Evolutionary conservation across 2,888 invertebrate genomes (phyloP).

Genomic region (Parochlus steinenii): DNA sequence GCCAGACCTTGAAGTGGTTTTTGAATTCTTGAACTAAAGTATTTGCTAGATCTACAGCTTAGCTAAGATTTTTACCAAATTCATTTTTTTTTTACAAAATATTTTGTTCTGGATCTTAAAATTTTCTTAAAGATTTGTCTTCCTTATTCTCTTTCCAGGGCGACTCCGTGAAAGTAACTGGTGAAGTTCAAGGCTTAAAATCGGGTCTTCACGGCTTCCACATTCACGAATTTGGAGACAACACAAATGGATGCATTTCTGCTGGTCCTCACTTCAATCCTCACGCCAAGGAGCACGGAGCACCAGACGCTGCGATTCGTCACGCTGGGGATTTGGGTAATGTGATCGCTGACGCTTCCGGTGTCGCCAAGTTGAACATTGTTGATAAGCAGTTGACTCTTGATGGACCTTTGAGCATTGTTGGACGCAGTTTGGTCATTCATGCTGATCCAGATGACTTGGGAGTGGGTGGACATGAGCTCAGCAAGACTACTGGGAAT

Average conservation of each 20-base stretch:
- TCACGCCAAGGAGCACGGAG: conserved; percentile 61
- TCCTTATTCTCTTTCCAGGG: conserved; percentile 35
- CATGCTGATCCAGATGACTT: conserved; percentile 90
- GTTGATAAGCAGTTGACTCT: conserved; percentile 46
- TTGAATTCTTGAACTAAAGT: not conserved
- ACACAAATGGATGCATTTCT: conserved; percentile 88
- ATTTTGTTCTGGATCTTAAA: not conserved
- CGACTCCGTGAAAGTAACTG: conserved; percentile 60
- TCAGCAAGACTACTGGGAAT: conserved; percentile 87
- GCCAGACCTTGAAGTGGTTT: not conserved
- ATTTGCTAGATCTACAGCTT: not conserved
- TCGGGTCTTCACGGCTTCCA: conserved; percentile 65
- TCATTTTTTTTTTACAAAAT: conserved; percentile 1
- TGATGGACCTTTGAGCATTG: conserved; percentile 52
- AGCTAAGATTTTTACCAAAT: not conserved
- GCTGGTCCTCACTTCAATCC: conserved; percentile 94
- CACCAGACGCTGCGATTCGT: conserved; percentile 49
- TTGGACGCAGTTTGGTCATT: conserved; percentile 76
- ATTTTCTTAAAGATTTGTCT: conserved; percentile 1
- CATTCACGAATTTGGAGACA: conserved; percentile 92
- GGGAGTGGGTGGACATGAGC: conserved; percentile 81
- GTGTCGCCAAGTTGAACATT: conserved; percentile 32
- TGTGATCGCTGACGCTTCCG: conserved; percentile 8
- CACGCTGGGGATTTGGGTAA: conserved; percentile 32
- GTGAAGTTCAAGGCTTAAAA: conserved; percentile 61